Percentiles rank a stretch among this genome's conserved stretches.
phyloP scores from a whole-genome alignment of 2,888 invertebrate genomes.

The Theodoxus fluviatilis region DNA sequence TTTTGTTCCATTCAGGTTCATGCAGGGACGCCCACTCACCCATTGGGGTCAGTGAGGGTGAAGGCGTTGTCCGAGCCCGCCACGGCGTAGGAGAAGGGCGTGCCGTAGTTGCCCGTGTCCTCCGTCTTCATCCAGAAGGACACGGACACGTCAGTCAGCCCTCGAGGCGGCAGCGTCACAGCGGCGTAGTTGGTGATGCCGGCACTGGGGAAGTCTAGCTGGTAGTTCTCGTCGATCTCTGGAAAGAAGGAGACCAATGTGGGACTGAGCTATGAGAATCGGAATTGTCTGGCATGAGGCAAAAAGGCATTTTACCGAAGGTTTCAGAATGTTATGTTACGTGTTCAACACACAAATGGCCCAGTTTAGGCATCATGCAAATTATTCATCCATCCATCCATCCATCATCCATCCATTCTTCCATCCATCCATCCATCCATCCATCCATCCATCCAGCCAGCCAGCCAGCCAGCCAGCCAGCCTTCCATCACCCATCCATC shows the following conservation, averaged over 20 bases:
- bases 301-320: no score
- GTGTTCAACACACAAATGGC: no score
- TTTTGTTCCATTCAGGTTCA: no score
- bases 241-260: conserved; percentile 20
- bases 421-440: no score
- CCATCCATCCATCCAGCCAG: no score
- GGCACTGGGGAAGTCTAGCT: conserved; percentile 70
- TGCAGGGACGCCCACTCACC: no score
- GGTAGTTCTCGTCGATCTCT: conserved; percentile 68
- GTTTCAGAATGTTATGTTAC: no score
- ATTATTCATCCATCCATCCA: no score
- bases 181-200: conserved; percentile 72
- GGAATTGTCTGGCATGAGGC: neutral
- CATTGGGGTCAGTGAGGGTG: conserved; percentile 76
- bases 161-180: conserved; percentile 67
- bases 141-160: conserved; percentile 69
- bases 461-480: no score
- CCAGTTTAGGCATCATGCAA: no score
- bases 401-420: no score
- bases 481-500: no score
- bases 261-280: neutral
- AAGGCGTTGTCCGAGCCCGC: conserved; percentile 71
- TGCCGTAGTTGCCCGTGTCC: conserved; percentile 75
- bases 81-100: conserved; percentile 75
- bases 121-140: conserved; percentile 74